These are phyloP conservation scores for Xanthostigma xanthostigma DNA, from an alignment of 2,888 invertebrate genomes.

Conservation along the genomic window DNA sequence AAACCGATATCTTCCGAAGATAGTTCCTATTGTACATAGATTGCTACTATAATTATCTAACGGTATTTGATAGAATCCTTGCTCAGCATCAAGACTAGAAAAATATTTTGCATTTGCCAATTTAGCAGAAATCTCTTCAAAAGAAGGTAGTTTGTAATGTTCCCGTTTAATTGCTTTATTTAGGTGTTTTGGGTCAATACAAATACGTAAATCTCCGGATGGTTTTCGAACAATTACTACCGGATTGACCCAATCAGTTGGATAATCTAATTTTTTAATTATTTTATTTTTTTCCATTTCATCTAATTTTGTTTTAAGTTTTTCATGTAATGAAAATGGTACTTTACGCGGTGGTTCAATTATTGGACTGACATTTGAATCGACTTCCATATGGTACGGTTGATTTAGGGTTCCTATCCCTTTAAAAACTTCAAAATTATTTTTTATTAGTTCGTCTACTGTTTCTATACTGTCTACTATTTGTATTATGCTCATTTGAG, in stretches of 20 bases:
- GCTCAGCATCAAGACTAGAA: slow-evolving; percentile 9
- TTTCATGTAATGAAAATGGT: slow-evolving; percentile 10
- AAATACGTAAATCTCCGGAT: slow-evolving; percentile 8
- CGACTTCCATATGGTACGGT: too few relatives aligned
- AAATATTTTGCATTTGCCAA: slow-evolving; percentile 10
- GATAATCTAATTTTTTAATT: slow-evolving; percentile 12
- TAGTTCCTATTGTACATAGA: slow-evolving; percentile 13
- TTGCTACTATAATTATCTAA: slow-evolving; percentile 11
- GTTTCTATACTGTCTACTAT: too few relatives aligned
- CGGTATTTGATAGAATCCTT: slow-evolving; percentile 12
- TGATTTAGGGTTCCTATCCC: too few relatives aligned
- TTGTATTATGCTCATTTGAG: too few relatives aligned
- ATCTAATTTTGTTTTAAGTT: slow-evolving; percentile 12
- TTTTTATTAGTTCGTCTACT: too few relatives aligned
- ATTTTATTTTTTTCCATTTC: slow-evolving; percentile 10
- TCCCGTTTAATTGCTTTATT: slow-evolving; percentile 11
- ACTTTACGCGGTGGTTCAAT: too few relatives aligned
- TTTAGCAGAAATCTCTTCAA: slow-evolving; percentile 11
- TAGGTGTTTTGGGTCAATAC: slow-evolving; percentile 12
- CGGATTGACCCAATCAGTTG: slow-evolving; percentile 16
- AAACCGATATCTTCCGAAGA: slow-evolving; percentile 9
- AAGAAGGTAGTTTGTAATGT: slow-evolving; percentile 10
- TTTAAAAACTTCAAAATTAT: too few relatives aligned
- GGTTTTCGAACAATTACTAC: slow-evolving; percentile 13
- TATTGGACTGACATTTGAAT: too few relatives aligned